These are phyloP conservation scores for Liopterus haemorrhoidalis DNA, from an alignment of 2,888 invertebrate species.

Conservation along the genomic window DNA sequence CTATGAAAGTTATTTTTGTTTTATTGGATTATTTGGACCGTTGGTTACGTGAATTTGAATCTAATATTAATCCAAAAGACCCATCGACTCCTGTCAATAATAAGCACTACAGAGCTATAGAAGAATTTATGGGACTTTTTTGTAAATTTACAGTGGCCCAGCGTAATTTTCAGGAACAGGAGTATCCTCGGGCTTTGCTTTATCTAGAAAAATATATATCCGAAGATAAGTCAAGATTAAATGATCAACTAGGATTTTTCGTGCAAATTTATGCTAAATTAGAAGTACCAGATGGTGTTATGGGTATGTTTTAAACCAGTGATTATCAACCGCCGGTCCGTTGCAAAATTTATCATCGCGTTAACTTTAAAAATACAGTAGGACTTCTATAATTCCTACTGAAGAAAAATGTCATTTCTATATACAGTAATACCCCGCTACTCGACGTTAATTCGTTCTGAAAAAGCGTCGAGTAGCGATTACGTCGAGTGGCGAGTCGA, in stretches of 20 bases:
- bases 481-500: too few species aligned
- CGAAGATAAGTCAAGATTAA: conserved; percentile 50
- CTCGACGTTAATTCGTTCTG: too few species aligned
- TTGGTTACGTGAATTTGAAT: conserved; percentile 63
- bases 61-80: conserved; percentile 36
- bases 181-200: conserved; percentile 67
- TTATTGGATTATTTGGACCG: conserved; percentile 70
- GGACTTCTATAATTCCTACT: too few species aligned
- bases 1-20: conserved; percentile 64
- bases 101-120: conserved; percentile 35
- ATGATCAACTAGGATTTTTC: conserved; percentile 58
- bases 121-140: conserved; percentile 42
- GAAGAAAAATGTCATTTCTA: too few species aligned
- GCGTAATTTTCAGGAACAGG: conserved; percentile 69
- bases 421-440: too few species aligned
- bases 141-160: conserved; percentile 63
- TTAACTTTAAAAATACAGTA: too few species aligned
- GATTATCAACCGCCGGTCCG: background rate
- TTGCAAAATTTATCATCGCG: background rate
- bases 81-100: conserved; percentile 30
- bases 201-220: conserved; percentile 69
- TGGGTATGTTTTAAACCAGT: conserved; percentile 49
- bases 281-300: conserved; percentile 86
- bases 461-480: too few species aligned
- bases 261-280: conserved; percentile 80